Evolutionary conservation across 2,888 invertebrate genomes (phyloP).

Genomic region (Gymnosoma rotundatum): DNA sequence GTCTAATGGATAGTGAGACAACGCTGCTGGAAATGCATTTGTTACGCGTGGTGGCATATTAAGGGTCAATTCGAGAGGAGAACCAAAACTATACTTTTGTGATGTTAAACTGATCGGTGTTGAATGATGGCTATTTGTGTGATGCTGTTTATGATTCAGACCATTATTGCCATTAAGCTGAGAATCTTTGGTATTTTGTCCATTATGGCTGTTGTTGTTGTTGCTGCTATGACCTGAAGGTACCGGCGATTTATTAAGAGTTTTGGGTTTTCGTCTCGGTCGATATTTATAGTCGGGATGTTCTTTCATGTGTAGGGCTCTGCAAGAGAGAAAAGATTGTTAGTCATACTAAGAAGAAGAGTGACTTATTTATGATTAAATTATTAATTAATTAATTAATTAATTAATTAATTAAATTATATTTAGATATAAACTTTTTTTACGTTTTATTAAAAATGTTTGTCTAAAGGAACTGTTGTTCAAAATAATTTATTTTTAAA

Average conservation of each 20-base stretch:
- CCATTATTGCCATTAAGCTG: constrained; percentile 71
- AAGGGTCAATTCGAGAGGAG: constrained; percentile 80
- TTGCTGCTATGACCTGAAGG: constrained; percentile 72
- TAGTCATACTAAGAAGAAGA: too few species aligned
- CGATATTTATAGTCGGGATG: constrained; percentile 96
- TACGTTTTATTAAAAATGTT: too few species aligned
- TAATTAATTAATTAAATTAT: too few species aligned
- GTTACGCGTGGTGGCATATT: constrained; percentile 78
- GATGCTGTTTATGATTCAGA: constrained; percentile 62
- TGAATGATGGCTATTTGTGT: constrained; percentile 29
- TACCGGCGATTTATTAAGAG: constrained; percentile 86
- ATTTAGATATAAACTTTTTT: too few species aligned
- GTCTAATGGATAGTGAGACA: constrained; percentile 81
- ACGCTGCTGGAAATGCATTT: constrained; percentile 76
- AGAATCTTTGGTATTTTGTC: constrained; percentile 69
- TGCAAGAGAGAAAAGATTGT: constrained; percentile 80
- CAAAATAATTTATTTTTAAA: too few species aligned
- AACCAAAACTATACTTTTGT: constrained; percentile 81
- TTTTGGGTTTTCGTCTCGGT: constrained; percentile 93
- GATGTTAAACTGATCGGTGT: constrained; percentile 49
- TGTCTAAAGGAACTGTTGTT: too few species aligned
- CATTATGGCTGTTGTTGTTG: constrained; percentile 37
- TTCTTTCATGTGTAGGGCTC: constrained; percentile 96
- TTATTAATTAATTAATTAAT: too few species aligned
- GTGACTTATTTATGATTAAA: too few species aligned